phyloP scores from a whole-genome alignment of 2,888 invertebrate genomes.

The Rhogogaster chlorosoma region DNA sequence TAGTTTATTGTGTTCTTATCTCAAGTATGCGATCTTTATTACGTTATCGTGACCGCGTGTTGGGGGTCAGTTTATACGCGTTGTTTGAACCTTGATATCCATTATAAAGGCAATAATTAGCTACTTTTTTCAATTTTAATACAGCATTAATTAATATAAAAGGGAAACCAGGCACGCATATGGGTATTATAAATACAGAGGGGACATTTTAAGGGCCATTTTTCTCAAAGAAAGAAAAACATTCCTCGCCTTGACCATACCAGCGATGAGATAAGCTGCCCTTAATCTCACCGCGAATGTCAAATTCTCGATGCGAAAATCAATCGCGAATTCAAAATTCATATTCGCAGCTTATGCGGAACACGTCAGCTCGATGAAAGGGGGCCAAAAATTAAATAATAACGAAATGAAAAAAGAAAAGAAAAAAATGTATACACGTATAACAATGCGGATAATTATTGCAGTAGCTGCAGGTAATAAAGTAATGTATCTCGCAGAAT shows the following conservation, averaged over 20 bases:
- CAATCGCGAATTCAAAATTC: neutral
- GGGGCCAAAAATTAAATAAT: neutral
- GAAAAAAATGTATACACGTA: neutral
- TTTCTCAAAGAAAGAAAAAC: neutral
- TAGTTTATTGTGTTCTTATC: constrained; percentile 70
- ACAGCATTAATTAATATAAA: constrained; percentile 44
- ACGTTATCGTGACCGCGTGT: constrained; percentile 69
- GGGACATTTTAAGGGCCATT: neutral
- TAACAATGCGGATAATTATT: constrained; percentile 1
- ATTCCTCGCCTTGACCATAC: neutral
- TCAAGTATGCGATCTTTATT: constrained; percentile 71
- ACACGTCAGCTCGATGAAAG: neutral
- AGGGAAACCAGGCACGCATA: constrained; percentile 16
- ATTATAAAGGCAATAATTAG: constrained; percentile 68
- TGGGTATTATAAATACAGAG: neutral
- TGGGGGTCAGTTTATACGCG: constrained; percentile 65
- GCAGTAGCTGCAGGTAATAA: constrained; percentile 16
- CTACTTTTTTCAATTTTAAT: constrained; percentile 49
- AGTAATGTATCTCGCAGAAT: constrained; percentile 35
- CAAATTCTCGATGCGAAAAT: neutral
- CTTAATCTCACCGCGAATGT: neutral
- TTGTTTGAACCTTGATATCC: constrained; percentile 64
- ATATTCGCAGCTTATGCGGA: too few species aligned
- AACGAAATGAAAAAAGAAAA: neutral
- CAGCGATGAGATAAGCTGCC: neutral